Conservation (phyloP, 2,797 vertebrate species). For the Poecilia wingei region DNA sequence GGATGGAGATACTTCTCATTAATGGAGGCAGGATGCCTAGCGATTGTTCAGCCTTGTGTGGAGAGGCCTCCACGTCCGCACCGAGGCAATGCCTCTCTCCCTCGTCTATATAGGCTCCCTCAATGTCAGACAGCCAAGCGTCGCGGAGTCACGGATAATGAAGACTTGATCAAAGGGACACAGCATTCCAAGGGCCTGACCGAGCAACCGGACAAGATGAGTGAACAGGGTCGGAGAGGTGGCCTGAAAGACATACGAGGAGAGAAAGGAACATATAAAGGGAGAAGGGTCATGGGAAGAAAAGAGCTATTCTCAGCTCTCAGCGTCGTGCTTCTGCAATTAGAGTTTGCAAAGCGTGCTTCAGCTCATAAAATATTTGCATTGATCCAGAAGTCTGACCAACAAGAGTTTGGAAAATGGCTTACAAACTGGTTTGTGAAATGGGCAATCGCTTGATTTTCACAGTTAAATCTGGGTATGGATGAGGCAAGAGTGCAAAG, state of each 20-base stretch:
- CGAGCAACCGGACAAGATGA: conserved; percentile 62
- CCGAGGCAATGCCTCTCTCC: conserved; percentile 56
- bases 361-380: conserved; percentile 33
- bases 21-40: conserved; percentile 72
- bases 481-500: background rate
- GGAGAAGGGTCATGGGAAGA: conserved; percentile 13
- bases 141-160: conserved; percentile 73
- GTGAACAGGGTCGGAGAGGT: conserved; percentile 12
- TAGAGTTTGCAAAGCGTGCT: conserved; percentile 48
- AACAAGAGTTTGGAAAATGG: conserved; percentile 19
- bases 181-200: conserved; percentile 68
- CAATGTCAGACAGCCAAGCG: conserved; percentile 50
- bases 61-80: conserved; percentile 63
- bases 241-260: conserved; percentile 42
- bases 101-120: conserved; percentile 38
- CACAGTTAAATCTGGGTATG: conserved; percentile 3
- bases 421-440: conserved; percentile 24
- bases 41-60: conserved; percentile 74
- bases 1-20: conserved; percentile 78
- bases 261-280: conserved; percentile 24
- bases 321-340: conserved; percentile 54
- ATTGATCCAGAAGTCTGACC: conserved; percentile 35
- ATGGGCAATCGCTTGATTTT: conserved; percentile 15
- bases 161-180: conserved; percentile 76
- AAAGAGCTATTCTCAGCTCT: conserved; percentile 21